Evolutionary conservation across 2,888 invertebrate species (phyloP).

Genomic region (Trimorus sp.): DNA sequence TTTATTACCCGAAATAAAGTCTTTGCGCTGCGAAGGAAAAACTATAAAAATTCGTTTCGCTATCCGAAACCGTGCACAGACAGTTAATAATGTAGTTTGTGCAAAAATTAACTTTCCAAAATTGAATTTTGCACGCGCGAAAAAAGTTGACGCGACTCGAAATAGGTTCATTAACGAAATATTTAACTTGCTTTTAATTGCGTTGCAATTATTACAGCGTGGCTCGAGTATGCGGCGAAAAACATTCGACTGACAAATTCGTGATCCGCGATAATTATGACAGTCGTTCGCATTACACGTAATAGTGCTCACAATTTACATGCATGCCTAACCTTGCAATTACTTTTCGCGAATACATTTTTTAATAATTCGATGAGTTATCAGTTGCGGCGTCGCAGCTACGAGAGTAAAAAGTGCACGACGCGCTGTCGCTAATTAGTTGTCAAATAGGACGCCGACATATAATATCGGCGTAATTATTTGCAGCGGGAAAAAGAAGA

Average conservation of each 20-base stretch:
- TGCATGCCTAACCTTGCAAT: conserved; percentile 43
- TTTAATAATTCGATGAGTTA: conserved; percentile 34
- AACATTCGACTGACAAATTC: conserved; percentile 27
- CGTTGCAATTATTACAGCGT: conserved; percentile 28
- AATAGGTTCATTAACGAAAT: conserved; percentile 33
- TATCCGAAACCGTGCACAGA: background rate
- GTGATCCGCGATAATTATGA: conserved; percentile 50
- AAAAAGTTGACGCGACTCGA: conserved; percentile 16
- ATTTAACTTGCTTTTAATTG: conserved; percentile 42
- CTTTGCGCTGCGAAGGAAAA: background rate
- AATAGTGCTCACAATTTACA: conserved; percentile 49
- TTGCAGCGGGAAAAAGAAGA: conserved; percentile 7
- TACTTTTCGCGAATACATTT: conserved; percentile 39
- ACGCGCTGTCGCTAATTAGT: conserved; percentile 33
- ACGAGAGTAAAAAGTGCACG: conserved; percentile 31
- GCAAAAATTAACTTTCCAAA: conserved; percentile 11
- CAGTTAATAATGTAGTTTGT: conserved; percentile 13
- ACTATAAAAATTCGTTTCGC: background rate
- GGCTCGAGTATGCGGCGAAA: conserved; percentile 27
- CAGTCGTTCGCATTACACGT: conserved; percentile 50
- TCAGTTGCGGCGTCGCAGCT: conserved; percentile 21
- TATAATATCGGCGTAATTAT: conserved; percentile 29
- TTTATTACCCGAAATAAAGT: conserved; percentile 21
- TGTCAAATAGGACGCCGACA: conserved; percentile 31
- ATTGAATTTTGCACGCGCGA: conserved; percentile 16